A percentile compares a stretch with the other conserved stretches of the same genome.
phyloP scores from a whole-genome alignment of 2,888 invertebrate species.

The Tuta absoluta region DNA sequence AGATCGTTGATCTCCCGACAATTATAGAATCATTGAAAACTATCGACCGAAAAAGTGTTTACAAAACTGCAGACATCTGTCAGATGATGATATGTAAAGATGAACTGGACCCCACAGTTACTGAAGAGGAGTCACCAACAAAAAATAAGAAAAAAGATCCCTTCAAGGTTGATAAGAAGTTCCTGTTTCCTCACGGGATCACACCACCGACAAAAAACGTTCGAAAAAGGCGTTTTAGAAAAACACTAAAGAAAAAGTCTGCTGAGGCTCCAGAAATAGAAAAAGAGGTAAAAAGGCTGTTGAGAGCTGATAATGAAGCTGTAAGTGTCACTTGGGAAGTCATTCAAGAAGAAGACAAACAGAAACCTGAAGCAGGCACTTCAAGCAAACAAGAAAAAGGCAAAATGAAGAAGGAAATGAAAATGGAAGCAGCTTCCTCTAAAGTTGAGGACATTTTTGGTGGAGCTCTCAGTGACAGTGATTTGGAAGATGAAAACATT shows the following conservation, averaged over 20 bases:
- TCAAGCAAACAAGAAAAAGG: slow-evolving; percentile 36
- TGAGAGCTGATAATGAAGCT: slow-evolving; percentile 93
- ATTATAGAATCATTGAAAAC: slow-evolving; percentile 94
- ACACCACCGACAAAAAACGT: slow-evolving; percentile 96
- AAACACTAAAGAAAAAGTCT: slow-evolving; percentile 95
- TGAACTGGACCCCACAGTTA: slow-evolving; percentile 86
- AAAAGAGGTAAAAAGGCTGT: slow-evolving; percentile 94
- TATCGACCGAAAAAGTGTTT: slow-evolving; percentile 95
- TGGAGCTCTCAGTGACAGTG: slow-evolving; percentile 91
- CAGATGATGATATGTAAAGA: slow-evolving; percentile 92
- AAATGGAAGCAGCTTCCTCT: slow-evolving; percentile 37
- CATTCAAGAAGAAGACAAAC: slow-evolving; percentile 89
- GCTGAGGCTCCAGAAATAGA: slow-evolving; percentile 97
- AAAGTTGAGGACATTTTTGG: slow-evolving; percentile 88
- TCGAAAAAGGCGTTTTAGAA: slow-evolving; percentile 91
- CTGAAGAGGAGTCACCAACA: slow-evolving; percentile 87
- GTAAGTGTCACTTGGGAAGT: slow-evolving; percentile 91
- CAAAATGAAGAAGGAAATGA: slow-evolving; percentile 41
- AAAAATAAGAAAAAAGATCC: slow-evolving; percentile 90
- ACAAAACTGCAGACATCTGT: slow-evolving; percentile 96
- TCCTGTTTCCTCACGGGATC: slow-evolving; percentile 94
- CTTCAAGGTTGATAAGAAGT: slow-evolving; percentile 89
- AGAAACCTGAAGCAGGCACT: slow-evolving; percentile 52
- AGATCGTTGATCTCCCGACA: slow-evolving; percentile 92
- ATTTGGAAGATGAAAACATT: slow-evolving; percentile 85